Evolutionary conservation across 1,140 invertebrate species (phyloP).

Genomic region (Drosophila persimilis): DNA sequence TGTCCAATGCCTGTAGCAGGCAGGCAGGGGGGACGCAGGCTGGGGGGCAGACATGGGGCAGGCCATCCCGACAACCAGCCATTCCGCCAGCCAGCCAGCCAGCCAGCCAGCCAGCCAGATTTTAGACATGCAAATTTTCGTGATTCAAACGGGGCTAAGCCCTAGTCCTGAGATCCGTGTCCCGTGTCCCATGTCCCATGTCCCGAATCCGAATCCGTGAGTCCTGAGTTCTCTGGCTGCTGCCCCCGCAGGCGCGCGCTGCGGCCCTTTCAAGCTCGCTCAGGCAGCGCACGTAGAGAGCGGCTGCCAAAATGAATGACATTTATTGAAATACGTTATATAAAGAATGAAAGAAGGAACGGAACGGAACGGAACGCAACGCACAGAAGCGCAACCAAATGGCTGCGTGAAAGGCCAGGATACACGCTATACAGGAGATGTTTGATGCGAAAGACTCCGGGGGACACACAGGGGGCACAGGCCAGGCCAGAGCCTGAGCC

Average conservation of each 20-base stretch:
- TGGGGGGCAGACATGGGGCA: too few species aligned
- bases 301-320: constrained; percentile 78
- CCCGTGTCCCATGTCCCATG: too few species aligned
- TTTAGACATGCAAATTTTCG: constrained; percentile 65
- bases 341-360: constrained; percentile 52
- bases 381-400: constrained; percentile 64
- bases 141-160: constrained; percentile 35
- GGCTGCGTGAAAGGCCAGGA: constrained; percentile 46
- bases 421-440: constrained; percentile 8
- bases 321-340: constrained; percentile 75
- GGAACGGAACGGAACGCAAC: background rate
- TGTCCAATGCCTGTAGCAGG: constrained; percentile 50
- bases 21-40: background rate
- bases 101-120: constrained; percentile 38
- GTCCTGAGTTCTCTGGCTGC: background rate
- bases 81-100: constrained; percentile 9
- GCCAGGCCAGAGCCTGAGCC: background rate
- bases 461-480: background rate
- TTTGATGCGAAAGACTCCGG: background rate
- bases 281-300: constrained; percentile 70
- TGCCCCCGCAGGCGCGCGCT: constrained; percentile 23
- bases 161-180: background rate
- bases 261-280: constrained; percentile 60
- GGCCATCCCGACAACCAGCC: constrained; percentile 1
- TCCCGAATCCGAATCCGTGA: too few species aligned